A percentile compares a stretch with the other conserved stretches of the same genome.
Evolutionary conservation across 2,888 invertebrate genomes (phyloP).

Genomic region (Xestia sexstrigata): DNA sequence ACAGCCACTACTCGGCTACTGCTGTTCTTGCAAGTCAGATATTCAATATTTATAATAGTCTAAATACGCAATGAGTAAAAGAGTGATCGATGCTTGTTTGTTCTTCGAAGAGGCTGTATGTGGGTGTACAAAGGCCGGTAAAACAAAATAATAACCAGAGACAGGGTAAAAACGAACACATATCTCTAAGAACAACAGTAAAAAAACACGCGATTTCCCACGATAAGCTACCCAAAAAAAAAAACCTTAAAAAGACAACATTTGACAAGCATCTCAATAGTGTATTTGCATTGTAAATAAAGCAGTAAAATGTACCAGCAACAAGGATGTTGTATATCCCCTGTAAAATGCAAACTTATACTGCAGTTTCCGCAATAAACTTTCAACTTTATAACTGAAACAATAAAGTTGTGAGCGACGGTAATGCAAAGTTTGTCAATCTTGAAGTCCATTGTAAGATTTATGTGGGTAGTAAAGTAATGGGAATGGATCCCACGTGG

Average conservation of each 20-base stretch:
- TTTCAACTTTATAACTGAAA: slow-evolving; percentile 54
- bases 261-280: slow-evolving; percentile 63
- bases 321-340: slow-evolving; percentile 41
- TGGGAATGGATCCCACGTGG: slow-evolving; percentile 60
- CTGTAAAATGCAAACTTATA: slow-evolving; percentile 48
- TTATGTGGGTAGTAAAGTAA: slow-evolving; percentile 60
- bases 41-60: no score
- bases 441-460: slow-evolving; percentile 48
- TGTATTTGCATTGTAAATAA: slow-evolving; percentile 65
- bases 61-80: no score
- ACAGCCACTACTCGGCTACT: no score
- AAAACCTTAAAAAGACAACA: slow-evolving; percentile 34
- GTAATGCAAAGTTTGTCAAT: slow-evolving; percentile 49
- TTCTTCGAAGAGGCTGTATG: not conserved
- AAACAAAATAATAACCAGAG: not conserved
- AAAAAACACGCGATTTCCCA: slow-evolving; percentile 53
- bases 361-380: slow-evolving; percentile 43
- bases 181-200: slow-evolving; percentile 1
- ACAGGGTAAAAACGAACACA: slow-evolving; percentile 4
- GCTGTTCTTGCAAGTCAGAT: no score
- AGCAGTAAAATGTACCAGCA: slow-evolving; percentile 52
- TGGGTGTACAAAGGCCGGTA: not conserved
- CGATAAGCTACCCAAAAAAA: slow-evolving; percentile 44
- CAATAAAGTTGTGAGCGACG: slow-evolving; percentile 45
- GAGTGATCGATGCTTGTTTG: not conserved